phyloP scores from a whole-genome alignment of 2,113 vertebrate species.

The Spea multiplicata region DNA sequence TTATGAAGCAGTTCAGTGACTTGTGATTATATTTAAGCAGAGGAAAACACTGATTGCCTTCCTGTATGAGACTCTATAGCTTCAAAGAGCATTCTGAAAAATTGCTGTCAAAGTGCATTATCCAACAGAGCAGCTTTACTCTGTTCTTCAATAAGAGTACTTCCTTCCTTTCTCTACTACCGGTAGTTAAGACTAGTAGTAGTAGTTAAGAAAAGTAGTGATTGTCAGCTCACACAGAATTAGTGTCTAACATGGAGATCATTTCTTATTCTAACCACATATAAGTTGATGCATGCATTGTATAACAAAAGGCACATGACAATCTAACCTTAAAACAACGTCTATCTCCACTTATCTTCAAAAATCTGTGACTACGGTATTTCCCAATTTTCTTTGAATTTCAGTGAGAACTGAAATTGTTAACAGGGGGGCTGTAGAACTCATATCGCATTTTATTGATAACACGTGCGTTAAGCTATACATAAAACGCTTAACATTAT shows the following conservation, averaged over 20 bases:
- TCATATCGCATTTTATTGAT: no score
- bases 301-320: no score
- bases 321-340: no score
- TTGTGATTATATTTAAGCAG: slow-evolving; percentile 10
- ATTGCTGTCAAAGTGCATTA: slow-evolving; percentile 22
- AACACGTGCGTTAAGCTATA: no score
- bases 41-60: slow-evolving; percentile 20
- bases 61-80: slow-evolving; percentile 6
- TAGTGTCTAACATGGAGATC: slow-evolving; percentile 2
- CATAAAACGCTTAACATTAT: neutral
- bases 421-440: no score
- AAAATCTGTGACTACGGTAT: neutral
- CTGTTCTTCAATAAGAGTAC: slow-evolving; percentile 23
- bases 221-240: slow-evolving; percentile 24
- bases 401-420: no score
- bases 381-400: no score
- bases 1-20: slow-evolving; percentile 12
- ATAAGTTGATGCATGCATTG: no score
- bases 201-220: no score
- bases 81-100: slow-evolving; percentile 16
- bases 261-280: no score
- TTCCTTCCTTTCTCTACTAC: slow-evolving; percentile 17
- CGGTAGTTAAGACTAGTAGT: no score
- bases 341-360: neutral
- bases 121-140: slow-evolving; percentile 8